A percentile compares a stretch with the other conserved stretches of the same genome.
These are phyloP conservation scores for Petrolisthes cinctipes DNA, from an alignment of 2,888 invertebrate species.

Conservation along the genomic window DNA sequence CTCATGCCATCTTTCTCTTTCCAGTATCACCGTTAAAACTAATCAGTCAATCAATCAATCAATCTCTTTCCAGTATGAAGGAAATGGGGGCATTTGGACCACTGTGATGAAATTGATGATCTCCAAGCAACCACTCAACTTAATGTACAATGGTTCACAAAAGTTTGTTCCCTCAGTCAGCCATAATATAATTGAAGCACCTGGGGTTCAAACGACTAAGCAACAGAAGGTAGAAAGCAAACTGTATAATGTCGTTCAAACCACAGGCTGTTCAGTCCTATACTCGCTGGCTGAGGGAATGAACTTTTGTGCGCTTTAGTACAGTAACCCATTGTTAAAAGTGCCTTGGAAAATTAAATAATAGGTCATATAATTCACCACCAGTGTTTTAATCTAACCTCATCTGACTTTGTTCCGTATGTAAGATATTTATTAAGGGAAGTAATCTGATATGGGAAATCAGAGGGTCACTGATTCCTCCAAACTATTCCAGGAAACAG, in stretches of 20 bases:
- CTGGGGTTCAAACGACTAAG: too few species aligned
- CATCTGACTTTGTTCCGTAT: conserved; percentile 48
- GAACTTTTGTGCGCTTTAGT: conserved; percentile 13
- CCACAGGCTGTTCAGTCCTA: neutral
- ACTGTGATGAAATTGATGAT: too few species aligned
- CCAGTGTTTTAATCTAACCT: conserved; percentile 15
- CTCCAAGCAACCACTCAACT: neutral
- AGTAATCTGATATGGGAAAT: too few species aligned
- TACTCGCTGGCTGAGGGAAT: neutral
- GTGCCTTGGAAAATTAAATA: neutral
- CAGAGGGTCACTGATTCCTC: too few species aligned
- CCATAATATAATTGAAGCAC: too few species aligned
- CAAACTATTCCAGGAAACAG: too few species aligned
- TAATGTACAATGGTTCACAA: too few species aligned
- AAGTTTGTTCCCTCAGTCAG: too few species aligned
- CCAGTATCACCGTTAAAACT: conserved; percentile 11
- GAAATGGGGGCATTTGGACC: conserved; percentile 33
- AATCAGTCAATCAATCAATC: conserved; percentile 38
- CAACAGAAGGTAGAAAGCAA: too few species aligned
- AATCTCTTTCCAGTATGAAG: conserved; percentile 55
- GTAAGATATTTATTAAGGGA: too few species aligned
- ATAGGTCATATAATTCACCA: neutral
- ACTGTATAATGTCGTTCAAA: neutral
- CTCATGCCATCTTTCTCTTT: conserved; percentile 13
- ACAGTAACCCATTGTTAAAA: conserved; percentile 8